Evolutionary conservation across 2,113 vertebrate genomes (phyloP).

Genomic region (Festucalex cinctus): DNA sequence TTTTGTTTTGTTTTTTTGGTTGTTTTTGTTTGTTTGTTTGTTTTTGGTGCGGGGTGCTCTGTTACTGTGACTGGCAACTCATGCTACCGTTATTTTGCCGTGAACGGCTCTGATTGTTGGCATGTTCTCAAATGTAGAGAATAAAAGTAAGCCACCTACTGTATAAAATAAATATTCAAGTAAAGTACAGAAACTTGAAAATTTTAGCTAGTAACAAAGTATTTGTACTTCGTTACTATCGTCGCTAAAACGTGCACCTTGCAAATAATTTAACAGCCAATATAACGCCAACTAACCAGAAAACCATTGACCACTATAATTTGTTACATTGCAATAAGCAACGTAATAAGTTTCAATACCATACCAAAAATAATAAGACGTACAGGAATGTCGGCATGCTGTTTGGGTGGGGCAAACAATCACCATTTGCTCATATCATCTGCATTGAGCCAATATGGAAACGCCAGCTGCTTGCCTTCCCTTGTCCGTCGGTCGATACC

Average conservation of each 20-base stretch:
- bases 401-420: conserved; percentile 39
- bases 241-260: neutral
- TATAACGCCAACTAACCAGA: neutral
- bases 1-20: too few relatives aligned
- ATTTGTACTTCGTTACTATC: neutral
- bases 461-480: conserved; percentile 11
- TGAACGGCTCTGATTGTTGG: too few relatives aligned
- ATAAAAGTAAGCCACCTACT: too few relatives aligned
- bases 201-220: neutral
- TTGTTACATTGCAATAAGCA: too few relatives aligned
- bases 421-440: conserved; percentile 29
- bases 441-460: conserved; percentile 54
- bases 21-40: too few relatives aligned
- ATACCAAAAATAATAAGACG: neutral
- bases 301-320: neutral
- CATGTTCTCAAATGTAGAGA: too few relatives aligned
- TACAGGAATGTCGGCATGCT: neutral
- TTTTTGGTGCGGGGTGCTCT: too few relatives aligned
- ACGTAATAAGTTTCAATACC: neutral
- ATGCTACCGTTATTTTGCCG: too few relatives aligned
- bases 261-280: neutral
- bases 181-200: too few relatives aligned
- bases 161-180: too few relatives aligned
- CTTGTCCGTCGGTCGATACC: conserved; percentile 14
- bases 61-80: too few relatives aligned